Percentiles rank a stretch among this genome's conserved stretches.
These are phyloP conservation scores for Morpho deidamia DNA, from an alignment of 2,888 invertebrate species.

Conservation along the genomic window DNA sequence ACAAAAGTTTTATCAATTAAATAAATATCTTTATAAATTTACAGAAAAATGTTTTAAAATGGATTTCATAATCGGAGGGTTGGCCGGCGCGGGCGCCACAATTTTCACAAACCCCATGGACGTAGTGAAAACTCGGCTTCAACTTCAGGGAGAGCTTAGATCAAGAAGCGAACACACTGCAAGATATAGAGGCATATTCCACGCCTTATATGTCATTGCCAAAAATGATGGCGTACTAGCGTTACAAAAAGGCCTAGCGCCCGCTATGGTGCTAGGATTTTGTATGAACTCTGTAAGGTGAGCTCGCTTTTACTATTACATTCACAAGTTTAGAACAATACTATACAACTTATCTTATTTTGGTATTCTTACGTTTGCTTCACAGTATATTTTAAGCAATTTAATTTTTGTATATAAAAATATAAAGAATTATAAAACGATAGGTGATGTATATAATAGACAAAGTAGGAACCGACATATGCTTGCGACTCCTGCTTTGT, in stretches of 20 bases:
- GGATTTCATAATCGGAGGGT: slow-evolving; percentile 85
- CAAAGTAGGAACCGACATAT: too few relatives aligned
- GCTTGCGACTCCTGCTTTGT: too few relatives aligned
- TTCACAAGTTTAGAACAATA: too few relatives aligned
- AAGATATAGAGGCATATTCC: slow-evolving; percentile 85
- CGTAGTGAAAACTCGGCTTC: slow-evolving; percentile 92
- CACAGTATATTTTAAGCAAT: too few relatives aligned
- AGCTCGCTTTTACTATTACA: slow-evolving; percentile 25
- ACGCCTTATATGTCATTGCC: slow-evolving; percentile 85
- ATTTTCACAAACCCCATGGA: slow-evolving; percentile 93
- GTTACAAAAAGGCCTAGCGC: slow-evolving; percentile 86
- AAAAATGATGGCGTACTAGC: slow-evolving; percentile 86
- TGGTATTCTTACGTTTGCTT: too few relatives aligned
- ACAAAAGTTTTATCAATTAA: too few relatives aligned
- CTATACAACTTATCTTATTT: too few relatives aligned
- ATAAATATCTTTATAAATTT: too few relatives aligned
- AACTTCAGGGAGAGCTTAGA: slow-evolving; percentile 88
- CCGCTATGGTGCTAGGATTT: slow-evolving; percentile 89
- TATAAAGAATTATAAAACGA: too few relatives aligned
- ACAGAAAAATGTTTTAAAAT: slow-evolving; percentile 41
- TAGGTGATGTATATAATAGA: too few relatives aligned
- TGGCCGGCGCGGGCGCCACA: slow-evolving; percentile 86
- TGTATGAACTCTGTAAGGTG: slow-evolving; percentile 77
- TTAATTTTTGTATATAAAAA: too few relatives aligned
- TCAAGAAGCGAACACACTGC: slow-evolving; percentile 71